Percentiles rank a stretch among this genome's conserved stretches.
Conservation (phyloP, 2,113 vertebrate genomes). For the Alethe castanea region DNA sequence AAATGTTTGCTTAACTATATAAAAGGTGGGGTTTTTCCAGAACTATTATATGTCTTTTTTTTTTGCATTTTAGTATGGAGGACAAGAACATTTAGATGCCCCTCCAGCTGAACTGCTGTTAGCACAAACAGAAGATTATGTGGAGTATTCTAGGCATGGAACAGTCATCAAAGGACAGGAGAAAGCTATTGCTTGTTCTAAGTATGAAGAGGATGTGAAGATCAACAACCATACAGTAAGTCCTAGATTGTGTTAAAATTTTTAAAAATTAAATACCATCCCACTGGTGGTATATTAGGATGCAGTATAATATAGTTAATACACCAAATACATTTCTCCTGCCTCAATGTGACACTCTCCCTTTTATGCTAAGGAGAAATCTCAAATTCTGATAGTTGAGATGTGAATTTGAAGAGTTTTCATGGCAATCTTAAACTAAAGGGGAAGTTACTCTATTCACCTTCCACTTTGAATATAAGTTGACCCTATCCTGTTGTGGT, state of each 20-base stretch:
- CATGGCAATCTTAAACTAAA: neutral
- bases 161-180: constrained; percentile 95
- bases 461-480: neutral
- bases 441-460: neutral
- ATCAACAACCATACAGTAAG: constrained; percentile 93
- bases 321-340: neutral
- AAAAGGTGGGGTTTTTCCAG: rapidly evolving
- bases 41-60: neutral
- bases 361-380: neutral
- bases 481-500: neutral
- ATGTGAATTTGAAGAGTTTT: neutral
- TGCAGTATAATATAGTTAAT: neutral
- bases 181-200: constrained; percentile 92
- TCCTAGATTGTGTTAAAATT: neutral
- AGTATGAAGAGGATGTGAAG: constrained; percentile 95
- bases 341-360: neutral
- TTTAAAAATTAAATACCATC: neutral
- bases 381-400: neutral
- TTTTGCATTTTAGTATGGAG: constrained; percentile 84
- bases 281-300: neutral
- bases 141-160: constrained; percentile 95
- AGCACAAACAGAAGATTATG: constrained; percentile 96
- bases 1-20: neutral
- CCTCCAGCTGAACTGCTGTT: constrained; percentile 90
- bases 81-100: constrained; percentile 88